Evolutionary conservation across 2,797 vertebrate genomes (phyloP), one percentile per base, ranked within the genome.

Genomic region (Enteromius treurensis): DNA sequence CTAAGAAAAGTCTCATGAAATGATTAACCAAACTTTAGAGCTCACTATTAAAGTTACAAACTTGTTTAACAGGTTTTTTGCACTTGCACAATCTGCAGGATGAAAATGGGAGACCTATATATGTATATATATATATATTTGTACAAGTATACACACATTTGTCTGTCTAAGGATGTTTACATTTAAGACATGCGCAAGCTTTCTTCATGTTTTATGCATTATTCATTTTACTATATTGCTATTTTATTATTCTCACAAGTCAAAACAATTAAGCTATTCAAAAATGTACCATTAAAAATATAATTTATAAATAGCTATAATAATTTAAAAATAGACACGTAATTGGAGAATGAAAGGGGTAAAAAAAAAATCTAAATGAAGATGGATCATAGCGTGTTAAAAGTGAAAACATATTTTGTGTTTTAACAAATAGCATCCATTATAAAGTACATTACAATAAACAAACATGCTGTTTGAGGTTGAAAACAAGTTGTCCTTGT

Each of bases 11-110:
- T 29, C 60, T 37, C 19, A 67, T 14, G 29, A 15, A 65, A 78
- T 37, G 6, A 79, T 51, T 69, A 23, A 69, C 49, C n/a, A 42
- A 76, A 11, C n/a, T 26, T 51, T 55, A 79, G 37, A 51, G 45
- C 60, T 5, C 29, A 2, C 5, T 49, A 65, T 77, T 77, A 45
- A 68, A 29, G 13, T 53, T 68, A 40, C 17, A 68, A 26, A 19
- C 45, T 65, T 65, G 32, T 42, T 69, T 79, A 68, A 69, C 65
- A 79, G 32, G n/a, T 67, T 68, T 51, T 34, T 6, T 26, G 34
- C 71, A 34, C 49, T 49, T 74, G 29, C 19, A 53, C 32, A 75
- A n/a, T 23, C 21, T 17, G 26, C 42, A 71, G 26, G 9, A 21
- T 19, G 19, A 51, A 73, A 2, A 21, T 51, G 17, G 45, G 17